phyloP scores from a whole-genome alignment of 2,113 vertebrate species.

The Bos javanicus region DNA sequence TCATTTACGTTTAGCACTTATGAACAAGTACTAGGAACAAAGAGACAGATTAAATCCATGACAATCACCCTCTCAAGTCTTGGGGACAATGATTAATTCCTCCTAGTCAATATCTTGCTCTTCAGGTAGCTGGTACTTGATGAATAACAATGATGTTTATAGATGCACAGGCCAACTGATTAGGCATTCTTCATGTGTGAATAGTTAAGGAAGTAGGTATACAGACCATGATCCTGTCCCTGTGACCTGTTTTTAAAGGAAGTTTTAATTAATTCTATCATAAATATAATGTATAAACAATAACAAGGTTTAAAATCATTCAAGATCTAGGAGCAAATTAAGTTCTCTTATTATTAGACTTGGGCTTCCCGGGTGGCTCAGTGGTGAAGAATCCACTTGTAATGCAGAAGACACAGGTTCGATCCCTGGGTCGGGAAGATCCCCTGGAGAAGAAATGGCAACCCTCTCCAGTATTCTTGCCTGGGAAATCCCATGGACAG shows the following conservation, averaged over 20 bases:
- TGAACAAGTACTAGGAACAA: neutral
- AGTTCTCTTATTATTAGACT: neutral
- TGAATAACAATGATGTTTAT: neutral
- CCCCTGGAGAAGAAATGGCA: neutral
- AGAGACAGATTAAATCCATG: neutral
- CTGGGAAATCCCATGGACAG: neutral
- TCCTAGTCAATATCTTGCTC: neutral
- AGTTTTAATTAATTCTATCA: slow-evolving; percentile 18
- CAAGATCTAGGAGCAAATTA: neutral
- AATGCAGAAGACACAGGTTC: neutral
- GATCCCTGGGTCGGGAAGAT: neutral
- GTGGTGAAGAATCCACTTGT: neutral
- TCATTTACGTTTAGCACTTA: slow-evolving; percentile 13
- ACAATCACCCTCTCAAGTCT: neutral
- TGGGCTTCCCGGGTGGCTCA: neutral
- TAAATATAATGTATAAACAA: neutral
- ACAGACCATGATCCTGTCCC: neutral
- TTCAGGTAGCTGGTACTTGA: neutral
- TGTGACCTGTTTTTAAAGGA: neutral
- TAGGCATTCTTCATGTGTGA: neutral
- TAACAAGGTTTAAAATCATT: slow-evolving; percentile 10
- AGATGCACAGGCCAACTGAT: neutral
- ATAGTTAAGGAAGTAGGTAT: neutral
- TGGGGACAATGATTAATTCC: neutral
- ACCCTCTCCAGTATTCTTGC: neutral